Evolutionary conservation across 2,888 invertebrate genomes (phyloP), one percentile per base, ranked within the genome.

Genomic region (Eubasilissa splendida): DNA sequence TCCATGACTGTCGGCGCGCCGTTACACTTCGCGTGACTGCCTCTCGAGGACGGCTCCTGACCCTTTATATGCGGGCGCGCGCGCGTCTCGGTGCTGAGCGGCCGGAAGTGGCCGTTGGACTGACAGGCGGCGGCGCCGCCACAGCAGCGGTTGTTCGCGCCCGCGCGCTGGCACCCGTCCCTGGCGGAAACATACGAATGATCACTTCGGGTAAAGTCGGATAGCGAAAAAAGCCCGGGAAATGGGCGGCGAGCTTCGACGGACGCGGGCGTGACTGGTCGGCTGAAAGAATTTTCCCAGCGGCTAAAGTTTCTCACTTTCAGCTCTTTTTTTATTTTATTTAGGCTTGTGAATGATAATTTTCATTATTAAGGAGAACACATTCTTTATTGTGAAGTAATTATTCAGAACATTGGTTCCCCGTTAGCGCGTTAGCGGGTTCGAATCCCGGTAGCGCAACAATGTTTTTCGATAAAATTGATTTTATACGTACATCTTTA

Each of bases 1-100:
- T 92, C 91, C 88, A 92, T 90, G 14, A 42, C 11, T 22, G 56
- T 52, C 33, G 4, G 63, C n/a, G 33, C 14, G 53, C 10, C 86
- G 31, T 56, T 85, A 86, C 4, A 53, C 33, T 31, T 14, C 85
- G 88, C 86, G 88, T 88, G 88, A 65, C 63, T 77, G 42, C 65
- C 85, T 85, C 53, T 53, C 84, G 89, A 86, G 88, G 88, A 88
- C 88, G 88, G 89, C 12, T 75, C 14, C 60, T 50, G 60, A 52
- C 53, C 76, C 63, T 71, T 77, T 76, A 81, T 76, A 78, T 70
- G 58, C 54, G 80, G 52, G 22, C 14, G 4, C 52, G 65, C 54
- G 31, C 63, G 58, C 50, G 50, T 14, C 14, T 77, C 80, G 5
- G 31, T 77, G 80, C 54, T 78, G 22, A 77, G 74, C 75, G 80